Evolutionary conservation across 1,140 invertebrate species (phyloP), one percentile per base, ranked within the genome.

Genomic region (Drosophila truncata): DNA sequence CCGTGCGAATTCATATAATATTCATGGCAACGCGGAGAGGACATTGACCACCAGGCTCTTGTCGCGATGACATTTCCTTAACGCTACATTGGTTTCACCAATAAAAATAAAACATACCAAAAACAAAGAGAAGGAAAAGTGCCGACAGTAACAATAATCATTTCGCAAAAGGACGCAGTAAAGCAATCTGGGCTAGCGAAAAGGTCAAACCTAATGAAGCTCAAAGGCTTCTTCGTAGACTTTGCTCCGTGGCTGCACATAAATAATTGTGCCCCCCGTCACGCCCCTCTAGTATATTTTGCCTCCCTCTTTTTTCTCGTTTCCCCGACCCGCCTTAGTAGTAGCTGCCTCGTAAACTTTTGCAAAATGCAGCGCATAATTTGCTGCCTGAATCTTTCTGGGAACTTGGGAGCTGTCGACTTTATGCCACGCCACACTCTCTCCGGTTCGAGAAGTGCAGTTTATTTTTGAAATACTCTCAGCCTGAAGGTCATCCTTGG

Each of bases 331-430:
- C 23, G 23, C 54, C 20, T 13, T 16, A 1, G 37, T 23, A n/a
- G 59, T 31, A 27, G 41, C 47, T 70, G 59, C 16, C 37, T 54
- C 55, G 35, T 82, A 80, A 88, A 71, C 59, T 78, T 55, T 80
- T 80, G 63, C 71, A 70, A 77, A 77, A 62, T 88, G 83, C 84
- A 87, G 60, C 76, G 80, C 71, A 86, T 86, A 87, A 87, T 88
- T 88, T 73, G 60, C 58, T 49, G 62, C 57, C 37, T 50, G 47
- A 37, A 63, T 62, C 18, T 57, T 71, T 71, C 33, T 46, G 13
- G 25, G 29, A 50, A 63, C 46, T 70, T 35, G 66, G 66, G 35
- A 72, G 29, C 65, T 72, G 50, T 71, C 69, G 65, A 73, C 69
- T 70, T 65, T 33, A 42, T 62, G 60, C 27, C 58, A 49, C 20